Percentiles rank a stretch among this genome's conserved stretches.
These are phyloP conservation scores for Plotosus lineatus DNA, from an alignment of 2,113 vertebrate genomes.

Conservation along the genomic window DNA sequence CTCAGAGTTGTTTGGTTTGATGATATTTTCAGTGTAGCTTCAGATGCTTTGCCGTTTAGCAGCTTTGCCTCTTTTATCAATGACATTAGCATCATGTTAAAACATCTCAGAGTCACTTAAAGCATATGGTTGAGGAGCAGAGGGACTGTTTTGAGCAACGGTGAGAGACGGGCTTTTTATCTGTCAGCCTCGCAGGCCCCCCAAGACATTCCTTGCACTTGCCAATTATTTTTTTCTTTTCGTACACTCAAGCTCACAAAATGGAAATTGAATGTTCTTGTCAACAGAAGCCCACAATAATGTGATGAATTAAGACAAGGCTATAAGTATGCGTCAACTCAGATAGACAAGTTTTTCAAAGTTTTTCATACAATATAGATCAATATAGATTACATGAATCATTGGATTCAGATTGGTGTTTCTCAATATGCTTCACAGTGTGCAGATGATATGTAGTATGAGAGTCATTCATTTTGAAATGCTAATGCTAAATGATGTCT, in stretches of 20 bases:
- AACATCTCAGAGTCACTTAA: conserved; percentile 43
- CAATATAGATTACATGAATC: too few relatives aligned
- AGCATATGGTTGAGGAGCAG: conserved; percentile 48
- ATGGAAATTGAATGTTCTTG: conserved; percentile 38
- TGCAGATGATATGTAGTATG: too few relatives aligned
- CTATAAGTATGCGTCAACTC: conserved; percentile 3
- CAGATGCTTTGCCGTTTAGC: conserved; percentile 27
- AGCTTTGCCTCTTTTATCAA: conserved; percentile 17
- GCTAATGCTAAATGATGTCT: too few relatives aligned
- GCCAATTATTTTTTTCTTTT: conserved; percentile 53
- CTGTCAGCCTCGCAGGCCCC: conserved; percentile 40
- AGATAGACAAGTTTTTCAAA: too few relatives aligned
- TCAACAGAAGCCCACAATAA: conserved; percentile 33
- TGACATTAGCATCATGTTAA: conserved; percentile 44
- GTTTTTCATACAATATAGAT: too few relatives aligned
- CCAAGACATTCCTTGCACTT: conserved; percentile 44
- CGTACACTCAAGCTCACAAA: conserved; percentile 33
- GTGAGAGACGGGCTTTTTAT: conserved; percentile 52
- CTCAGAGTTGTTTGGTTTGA: conserved; percentile 37
- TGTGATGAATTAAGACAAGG: conserved; percentile 10
- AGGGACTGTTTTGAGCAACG: conserved; percentile 46
- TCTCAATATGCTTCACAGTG: too few relatives aligned
- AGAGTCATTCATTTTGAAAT: too few relatives aligned
- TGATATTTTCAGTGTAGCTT: conserved; percentile 18
- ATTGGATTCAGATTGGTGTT: too few relatives aligned